phyloP scores from a whole-genome alignment of 1,140 invertebrate species.

The Cotesia typhae region DNA sequence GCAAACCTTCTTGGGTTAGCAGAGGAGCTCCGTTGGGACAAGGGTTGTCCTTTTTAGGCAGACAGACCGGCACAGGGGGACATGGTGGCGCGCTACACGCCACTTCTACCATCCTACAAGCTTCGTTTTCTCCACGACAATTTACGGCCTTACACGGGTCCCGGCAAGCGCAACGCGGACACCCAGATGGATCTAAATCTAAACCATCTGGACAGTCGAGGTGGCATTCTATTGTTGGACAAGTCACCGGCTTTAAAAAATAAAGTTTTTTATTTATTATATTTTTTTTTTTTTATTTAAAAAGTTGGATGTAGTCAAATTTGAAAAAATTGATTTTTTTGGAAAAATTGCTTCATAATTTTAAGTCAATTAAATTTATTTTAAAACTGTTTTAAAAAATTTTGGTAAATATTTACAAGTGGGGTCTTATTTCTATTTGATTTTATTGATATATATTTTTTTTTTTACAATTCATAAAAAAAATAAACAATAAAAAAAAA shows the following conservation, averaged over 20 bases:
- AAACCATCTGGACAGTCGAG: slow-evolving; percentile 75
- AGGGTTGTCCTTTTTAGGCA: slow-evolving; percentile 79
- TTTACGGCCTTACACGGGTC: slow-evolving; percentile 79
- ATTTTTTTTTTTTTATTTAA: no score
- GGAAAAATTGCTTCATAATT: no score
- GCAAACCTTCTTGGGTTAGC: slow-evolving; percentile 65
- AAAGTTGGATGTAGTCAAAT: no score
- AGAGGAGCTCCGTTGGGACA: slow-evolving; percentile 75
- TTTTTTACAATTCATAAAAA: no score
- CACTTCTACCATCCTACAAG: slow-evolving; percentile 70
- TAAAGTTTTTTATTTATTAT: no score
- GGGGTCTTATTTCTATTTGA: no score
- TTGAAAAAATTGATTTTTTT: no score
- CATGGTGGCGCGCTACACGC: slow-evolving; percentile 71
- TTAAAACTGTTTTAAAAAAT: no score
- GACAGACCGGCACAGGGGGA: slow-evolving; percentile 80
- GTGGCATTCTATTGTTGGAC: slow-evolving; percentile 71
- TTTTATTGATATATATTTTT: no score
- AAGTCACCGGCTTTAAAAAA: slow-evolving; percentile 62
- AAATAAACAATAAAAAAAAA: no score
- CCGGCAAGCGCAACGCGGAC: slow-evolving; percentile 78
- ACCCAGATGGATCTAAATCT: slow-evolving; percentile 72
- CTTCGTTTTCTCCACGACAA: slow-evolving; percentile 77
- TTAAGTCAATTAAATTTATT: no score
- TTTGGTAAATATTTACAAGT: no score